Evolutionary conservation across 2,888 invertebrate species (phyloP), one percentile per base, ranked within the genome.

Genomic region (Microplitis manilae): DNA sequence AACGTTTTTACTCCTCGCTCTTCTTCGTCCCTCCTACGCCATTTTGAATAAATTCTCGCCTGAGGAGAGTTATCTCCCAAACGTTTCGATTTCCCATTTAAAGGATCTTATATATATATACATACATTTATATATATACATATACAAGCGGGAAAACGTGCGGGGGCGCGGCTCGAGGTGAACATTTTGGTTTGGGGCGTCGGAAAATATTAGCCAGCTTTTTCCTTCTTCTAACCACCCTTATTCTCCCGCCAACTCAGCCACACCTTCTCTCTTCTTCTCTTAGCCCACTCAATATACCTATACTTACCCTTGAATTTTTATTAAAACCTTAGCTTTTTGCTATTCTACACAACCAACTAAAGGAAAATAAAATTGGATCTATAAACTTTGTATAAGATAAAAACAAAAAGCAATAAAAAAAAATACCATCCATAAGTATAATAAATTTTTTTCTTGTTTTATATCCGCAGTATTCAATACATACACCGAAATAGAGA

Each of bases 1-100:
- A 77, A 77, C 73, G 62, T 50, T 50, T 50, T 50, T 50, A 50
- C 69, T 71, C 60, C 70, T 78, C 74, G 72, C 75, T 67, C 69
- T 77, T 64, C 75, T 67, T 77, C 77, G 17, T 67, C 60, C 75
- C 77, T 77, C 77, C 70, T 65, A 9, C 87, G 89, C 90, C 90
- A 90, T 90, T 90, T 90, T 90, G 90, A 90, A 90, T 90, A 89
- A 85, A 90, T 90, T 90, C 88, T 87, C 87, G 85, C 89, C 85
- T 87, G 81, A 85, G 87, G 87, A 88, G 87, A 89, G 88, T 89
- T 90, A 89, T 90, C 89, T 89, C 85, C 87, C 85, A 86, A 86
- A 86, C 87, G 89, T 88, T 89, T 90, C 90, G 89, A 90, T 90
- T 90, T 90, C 86, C 89, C 88, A 89, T 89, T 89, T 88, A 88